Evolutionary conservation across 2,113 vertebrate species (phyloP), one percentile per base, ranked within the genome.

Genomic region (human): DNA sequence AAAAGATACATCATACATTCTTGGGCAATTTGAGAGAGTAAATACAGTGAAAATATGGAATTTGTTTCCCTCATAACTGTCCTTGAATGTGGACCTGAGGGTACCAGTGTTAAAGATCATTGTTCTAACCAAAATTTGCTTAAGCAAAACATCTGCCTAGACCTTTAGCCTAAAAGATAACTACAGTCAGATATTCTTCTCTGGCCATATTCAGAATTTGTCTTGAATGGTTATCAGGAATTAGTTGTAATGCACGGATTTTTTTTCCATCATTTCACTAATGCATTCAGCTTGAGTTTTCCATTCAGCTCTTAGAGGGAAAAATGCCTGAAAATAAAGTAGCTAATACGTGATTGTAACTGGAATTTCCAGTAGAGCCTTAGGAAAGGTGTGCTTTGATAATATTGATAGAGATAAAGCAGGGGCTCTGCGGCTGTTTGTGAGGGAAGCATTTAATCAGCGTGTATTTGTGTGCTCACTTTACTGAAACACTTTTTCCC

Each of bases 361-460:
- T 68, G 43, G 82, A 97, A 81, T 89, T 96, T 89, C 23, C 48
- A 18, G 50, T 64, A 70, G 57, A 55, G 38, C 40, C 72, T 93
- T 70, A 68, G 48, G 40, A 57, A 84, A 86, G 20, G n/a, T 88
- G 45, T 94, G 52, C 78, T 88, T 96, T 94, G 64, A 30, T 93
- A 90, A 90, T 57, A 86, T 16, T 40, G 50, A 76, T n/a, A 27
- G 35, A 76, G 23, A 61, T 59, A 76, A 97, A 83, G 12, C 17
- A 52, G 3, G 35, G 22, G 1, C 2, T 86, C 59, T 88, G 52
- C 64, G 27, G 11, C 61, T 70, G 14, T 81, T 95, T 78, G 22
- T 48, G 25, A 81, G 45, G 38, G 81, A 90, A 96, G 9, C n/a
- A 57, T 94, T 85, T 87, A 82, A 90, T 87, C 92, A 22, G 32